Percentiles rank a stretch among this genome's conserved stretches.
Evolutionary conservation across 1,140 invertebrate genomes (phyloP).

Genomic region (Meloidogyne exigua): DNA sequence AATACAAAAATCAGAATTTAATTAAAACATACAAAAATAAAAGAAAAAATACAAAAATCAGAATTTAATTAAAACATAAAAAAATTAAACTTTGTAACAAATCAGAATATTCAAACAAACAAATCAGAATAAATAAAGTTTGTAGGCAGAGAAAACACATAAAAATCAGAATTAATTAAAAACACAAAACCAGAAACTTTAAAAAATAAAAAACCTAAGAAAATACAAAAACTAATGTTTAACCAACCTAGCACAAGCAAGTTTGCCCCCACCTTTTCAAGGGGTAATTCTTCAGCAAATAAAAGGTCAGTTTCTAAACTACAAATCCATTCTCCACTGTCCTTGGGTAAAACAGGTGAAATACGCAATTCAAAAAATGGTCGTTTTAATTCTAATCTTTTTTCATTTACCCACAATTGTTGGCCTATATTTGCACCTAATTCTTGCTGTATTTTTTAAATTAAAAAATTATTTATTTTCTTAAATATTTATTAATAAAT

Average conservation of each 20-base stretch:
- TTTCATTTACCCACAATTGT: slow-evolving; percentile 62
- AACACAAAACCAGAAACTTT: not conserved
- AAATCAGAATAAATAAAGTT: too few species aligned
- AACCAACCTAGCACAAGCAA: slow-evolving; percentile 17
- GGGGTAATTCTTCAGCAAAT: slow-evolving; percentile 41
- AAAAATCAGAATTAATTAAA: not conserved
- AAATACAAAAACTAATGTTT: not conserved
- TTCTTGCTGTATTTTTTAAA: slow-evolving; percentile 29
- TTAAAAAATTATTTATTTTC: slow-evolving; percentile 5
- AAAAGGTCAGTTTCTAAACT: slow-evolving; percentile 58
- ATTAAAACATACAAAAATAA: too few species aligned
- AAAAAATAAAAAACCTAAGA: too few species aligned
- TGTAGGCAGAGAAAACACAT: not conserved
- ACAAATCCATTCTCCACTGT: slow-evolving; percentile 55
- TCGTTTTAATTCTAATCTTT: slow-evolving; percentile 44
- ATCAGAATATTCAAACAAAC: too few species aligned
- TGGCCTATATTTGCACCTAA: slow-evolving; percentile 34
- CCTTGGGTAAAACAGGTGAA: slow-evolving; percentile 53
- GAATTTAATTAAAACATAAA: too few species aligned
- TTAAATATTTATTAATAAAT: not conserved
- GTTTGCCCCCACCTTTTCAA: slow-evolving; percentile 4
- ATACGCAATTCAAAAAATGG: slow-evolving; percentile 59
- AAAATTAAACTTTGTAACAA: too few species aligned
- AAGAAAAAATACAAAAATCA: too few species aligned
- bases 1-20: too few species aligned